These are phyloP conservation scores for Malurus elegans DNA, from an alignment of 2,113 vertebrate genomes.

Conservation along the genomic window DNA sequence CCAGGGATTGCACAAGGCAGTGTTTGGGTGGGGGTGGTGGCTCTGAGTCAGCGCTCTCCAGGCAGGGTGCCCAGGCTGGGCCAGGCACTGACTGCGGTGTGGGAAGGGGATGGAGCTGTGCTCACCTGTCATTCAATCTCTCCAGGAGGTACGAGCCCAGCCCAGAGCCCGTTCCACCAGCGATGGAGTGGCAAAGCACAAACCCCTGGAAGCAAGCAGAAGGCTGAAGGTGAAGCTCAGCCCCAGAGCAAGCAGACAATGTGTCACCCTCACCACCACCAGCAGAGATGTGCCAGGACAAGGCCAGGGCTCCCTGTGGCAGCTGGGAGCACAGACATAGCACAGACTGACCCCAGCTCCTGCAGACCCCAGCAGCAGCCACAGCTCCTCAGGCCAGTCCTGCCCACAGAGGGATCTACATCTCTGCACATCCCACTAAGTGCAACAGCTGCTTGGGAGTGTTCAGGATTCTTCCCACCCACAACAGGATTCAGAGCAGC, in stretches of 20 bases:
- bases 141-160: conserved; percentile 95
- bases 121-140: conserved; percentile 95
- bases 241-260: neutral
- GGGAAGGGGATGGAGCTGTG: neutral
- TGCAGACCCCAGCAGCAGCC: neutral
- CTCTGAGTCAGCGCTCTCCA: conserved; percentile 52
- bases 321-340: neutral
- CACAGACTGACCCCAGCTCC: neutral
- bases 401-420: neutral
- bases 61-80: neutral
- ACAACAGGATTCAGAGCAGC: neutral
- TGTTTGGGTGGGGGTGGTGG: conserved; percentile 39
- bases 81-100: neutral
- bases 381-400: neutral
- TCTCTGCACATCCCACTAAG: neutral
- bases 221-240: neutral
- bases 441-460: neutral
- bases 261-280: neutral
- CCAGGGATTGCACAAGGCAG: conserved; percentile 57
- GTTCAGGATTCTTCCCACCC: neutral
- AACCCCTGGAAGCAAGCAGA: conserved; percentile 82
- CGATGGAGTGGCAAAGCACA: conserved; percentile 96
- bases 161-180: conserved; percentile 94
- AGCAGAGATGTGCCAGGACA: neutral
- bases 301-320: neutral